These are phyloP conservation scores for Timandra comae DNA, from an alignment of 2,888 invertebrate species.

Conservation along the genomic window DNA sequence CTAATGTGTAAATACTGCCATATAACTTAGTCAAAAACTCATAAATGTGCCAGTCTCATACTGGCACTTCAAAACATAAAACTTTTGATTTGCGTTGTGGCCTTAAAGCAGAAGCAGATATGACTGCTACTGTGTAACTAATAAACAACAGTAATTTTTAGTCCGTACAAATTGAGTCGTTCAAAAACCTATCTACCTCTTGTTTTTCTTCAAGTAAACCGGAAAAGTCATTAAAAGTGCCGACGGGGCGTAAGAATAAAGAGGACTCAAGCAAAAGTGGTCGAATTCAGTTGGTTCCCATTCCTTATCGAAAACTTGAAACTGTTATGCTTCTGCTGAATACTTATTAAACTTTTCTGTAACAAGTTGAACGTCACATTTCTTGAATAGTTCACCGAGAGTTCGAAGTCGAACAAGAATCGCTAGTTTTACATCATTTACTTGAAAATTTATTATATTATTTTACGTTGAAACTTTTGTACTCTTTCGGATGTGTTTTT, in stretches of 20 bases:
- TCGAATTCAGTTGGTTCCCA: constrained; percentile 47
- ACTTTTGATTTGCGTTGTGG: too few species aligned
- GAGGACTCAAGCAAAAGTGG: constrained; percentile 53
- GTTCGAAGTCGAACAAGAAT: constrained; percentile 25
- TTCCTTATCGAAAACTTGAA: constrained; percentile 61
- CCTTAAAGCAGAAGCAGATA: too few species aligned
- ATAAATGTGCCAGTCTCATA: too few species aligned
- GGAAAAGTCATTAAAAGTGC: constrained; percentile 73
- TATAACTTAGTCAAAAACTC: too few species aligned
- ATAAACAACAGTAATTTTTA: background rate
- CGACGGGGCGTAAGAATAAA: constrained; percentile 61
- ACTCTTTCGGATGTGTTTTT: too few species aligned
- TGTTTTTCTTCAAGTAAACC: constrained; percentile 44
- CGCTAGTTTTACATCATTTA: constrained; percentile 22
- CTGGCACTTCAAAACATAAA: too few species aligned
- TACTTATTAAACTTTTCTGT: constrained; percentile 64
- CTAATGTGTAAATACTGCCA: too few species aligned
- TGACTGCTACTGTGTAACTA: too few species aligned
- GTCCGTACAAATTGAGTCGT: constrained; percentile 6
- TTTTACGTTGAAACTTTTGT: too few species aligned
- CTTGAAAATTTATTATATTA: constrained; percentile 13
- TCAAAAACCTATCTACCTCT: constrained; percentile 8
- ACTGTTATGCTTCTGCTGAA: constrained; percentile 53
- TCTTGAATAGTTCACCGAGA: constrained; percentile 35
- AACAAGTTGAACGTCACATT: constrained; percentile 49